Percentiles rank a stretch among this genome's conserved stretches.
These are phyloP conservation scores for Drosophila affinis DNA, from an alignment of 2,888 invertebrate genomes.

Conservation along the genomic window DNA sequence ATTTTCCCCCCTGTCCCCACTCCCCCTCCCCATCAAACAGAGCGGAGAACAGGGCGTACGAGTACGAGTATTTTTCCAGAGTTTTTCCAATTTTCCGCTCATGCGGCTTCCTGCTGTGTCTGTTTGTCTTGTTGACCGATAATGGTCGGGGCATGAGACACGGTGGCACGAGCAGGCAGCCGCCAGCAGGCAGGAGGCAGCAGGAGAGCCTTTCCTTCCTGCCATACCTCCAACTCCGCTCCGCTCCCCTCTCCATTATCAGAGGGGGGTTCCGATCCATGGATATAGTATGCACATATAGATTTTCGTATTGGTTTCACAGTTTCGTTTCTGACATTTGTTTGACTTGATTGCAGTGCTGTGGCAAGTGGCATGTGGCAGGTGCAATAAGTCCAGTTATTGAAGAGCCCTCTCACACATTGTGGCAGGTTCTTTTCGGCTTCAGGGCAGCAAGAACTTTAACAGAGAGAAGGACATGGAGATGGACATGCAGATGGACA, in stretches of 20 bases:
- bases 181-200: not conserved
- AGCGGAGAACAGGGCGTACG: not conserved
- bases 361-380: constrained; percentile 24
- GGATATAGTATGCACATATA: constrained; percentile 20
- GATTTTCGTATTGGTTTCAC: constrained; percentile 53
- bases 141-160: constrained; percentile 30
- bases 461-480: not conserved
- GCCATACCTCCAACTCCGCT: not conserved
- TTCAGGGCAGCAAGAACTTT: not conserved
- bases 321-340: constrained; percentile 62
- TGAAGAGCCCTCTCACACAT: constrained; percentile 27
- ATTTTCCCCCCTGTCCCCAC: constrained; percentile 8
- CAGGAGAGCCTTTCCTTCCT: constrained; percentile 31
- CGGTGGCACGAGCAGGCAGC: constrained; percentile 1
- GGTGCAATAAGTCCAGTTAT: constrained; percentile 45
- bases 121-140: constrained; percentile 59
- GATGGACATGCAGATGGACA: not conserved
- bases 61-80: constrained; percentile 50
- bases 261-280: constrained; percentile 27
- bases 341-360: constrained; percentile 45
- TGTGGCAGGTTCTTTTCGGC: constrained; percentile 41
- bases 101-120: constrained; percentile 65
- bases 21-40: not conserved
- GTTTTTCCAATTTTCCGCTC: constrained; percentile 75
- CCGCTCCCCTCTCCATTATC: constrained; percentile 43